Evolutionary conservation across 2,888 invertebrate genomes (phyloP).

Genomic region (Oithona nana): DNA sequence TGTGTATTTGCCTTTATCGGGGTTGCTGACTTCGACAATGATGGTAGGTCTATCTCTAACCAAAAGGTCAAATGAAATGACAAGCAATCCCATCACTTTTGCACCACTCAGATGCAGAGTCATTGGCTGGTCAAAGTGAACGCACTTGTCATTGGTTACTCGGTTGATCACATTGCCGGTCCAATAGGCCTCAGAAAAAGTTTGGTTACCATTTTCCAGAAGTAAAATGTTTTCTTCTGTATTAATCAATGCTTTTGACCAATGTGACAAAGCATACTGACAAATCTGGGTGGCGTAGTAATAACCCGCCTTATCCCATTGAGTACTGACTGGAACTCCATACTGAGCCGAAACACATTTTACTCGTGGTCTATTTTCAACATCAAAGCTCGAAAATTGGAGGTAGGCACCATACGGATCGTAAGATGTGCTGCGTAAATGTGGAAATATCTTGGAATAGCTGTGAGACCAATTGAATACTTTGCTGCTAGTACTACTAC

Average conservation of each 20-base stretch:
- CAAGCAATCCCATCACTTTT: slow-evolving; percentile 4
- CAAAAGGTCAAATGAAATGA: slow-evolving; percentile 39
- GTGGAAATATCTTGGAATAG: slow-evolving; percentile 52
- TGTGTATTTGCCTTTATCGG: background rate
- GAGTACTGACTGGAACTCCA: slow-evolving; percentile 76
- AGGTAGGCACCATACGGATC: slow-evolving; percentile 76
- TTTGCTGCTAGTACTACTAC: slow-evolving; percentile 48
- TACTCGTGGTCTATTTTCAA: slow-evolving; percentile 82
- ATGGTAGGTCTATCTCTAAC: slow-evolving; percentile 61
- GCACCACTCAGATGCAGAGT: background rate
- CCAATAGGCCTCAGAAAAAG: background rate
- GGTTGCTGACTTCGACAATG: slow-evolving; percentile 41
- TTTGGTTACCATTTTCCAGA: slow-evolving; percentile 54
- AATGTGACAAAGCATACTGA: slow-evolving; percentile 91
- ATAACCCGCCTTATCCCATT: slow-evolving; percentile 89
- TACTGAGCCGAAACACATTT: slow-evolving; percentile 47
- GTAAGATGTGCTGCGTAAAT: slow-evolving; percentile 44
- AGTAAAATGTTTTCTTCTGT: slow-evolving; percentile 41
- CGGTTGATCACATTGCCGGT: background rate
- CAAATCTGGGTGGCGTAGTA: slow-evolving; percentile 97
- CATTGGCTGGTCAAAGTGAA: slow-evolving; percentile 3
- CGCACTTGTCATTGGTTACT: background rate
- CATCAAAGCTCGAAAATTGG: slow-evolving; percentile 93
- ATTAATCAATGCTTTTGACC: background rate
- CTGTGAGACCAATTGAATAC: slow-evolving; percentile 92